Conservation (phyloP, 1,140 invertebrate genomes). For the Ephestia elutella region DNA sequence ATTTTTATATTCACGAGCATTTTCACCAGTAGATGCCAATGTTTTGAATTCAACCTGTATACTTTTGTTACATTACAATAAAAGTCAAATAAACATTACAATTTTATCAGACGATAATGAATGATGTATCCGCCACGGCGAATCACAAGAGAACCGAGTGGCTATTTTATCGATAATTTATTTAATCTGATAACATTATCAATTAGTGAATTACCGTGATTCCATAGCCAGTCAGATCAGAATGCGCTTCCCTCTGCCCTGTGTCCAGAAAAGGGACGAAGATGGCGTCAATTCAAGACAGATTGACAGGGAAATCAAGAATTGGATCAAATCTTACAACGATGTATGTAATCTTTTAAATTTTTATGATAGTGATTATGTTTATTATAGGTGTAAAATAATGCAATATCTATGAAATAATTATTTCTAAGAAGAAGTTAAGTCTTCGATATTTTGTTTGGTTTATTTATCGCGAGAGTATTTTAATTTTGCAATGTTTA, state of each 20-base stretch:
- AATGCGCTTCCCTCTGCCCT: neutral
- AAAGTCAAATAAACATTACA: no score
- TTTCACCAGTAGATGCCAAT: no score
- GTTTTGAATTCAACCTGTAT: no score
- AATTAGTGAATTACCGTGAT: neutral
- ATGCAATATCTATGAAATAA: no score
- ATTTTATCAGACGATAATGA: no score
- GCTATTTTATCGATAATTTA: neutral
- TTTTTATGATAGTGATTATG: neutral
- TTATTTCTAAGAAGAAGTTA: no score
- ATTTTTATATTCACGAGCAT: no score
- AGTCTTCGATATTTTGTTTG: no score
- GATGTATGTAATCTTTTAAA: neutral
- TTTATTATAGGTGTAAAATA: neutral
- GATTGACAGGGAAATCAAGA: slow-evolving; percentile 7
- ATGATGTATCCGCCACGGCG: neutral
- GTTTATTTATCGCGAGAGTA: no score
- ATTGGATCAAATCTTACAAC: slow-evolving; percentile 9
- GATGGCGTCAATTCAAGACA: neutral
- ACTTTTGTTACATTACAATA: no score
- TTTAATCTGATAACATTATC: neutral
- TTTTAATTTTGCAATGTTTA: no score
- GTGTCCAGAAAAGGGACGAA: neutral
- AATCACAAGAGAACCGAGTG: neutral
- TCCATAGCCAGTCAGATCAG: neutral